Percentiles rank a stretch among this genome's conserved stretches.
These are phyloP conservation scores for Orthosia gracilis DNA, from an alignment of 2,888 invertebrate genomes.

Conservation along the genomic window DNA sequence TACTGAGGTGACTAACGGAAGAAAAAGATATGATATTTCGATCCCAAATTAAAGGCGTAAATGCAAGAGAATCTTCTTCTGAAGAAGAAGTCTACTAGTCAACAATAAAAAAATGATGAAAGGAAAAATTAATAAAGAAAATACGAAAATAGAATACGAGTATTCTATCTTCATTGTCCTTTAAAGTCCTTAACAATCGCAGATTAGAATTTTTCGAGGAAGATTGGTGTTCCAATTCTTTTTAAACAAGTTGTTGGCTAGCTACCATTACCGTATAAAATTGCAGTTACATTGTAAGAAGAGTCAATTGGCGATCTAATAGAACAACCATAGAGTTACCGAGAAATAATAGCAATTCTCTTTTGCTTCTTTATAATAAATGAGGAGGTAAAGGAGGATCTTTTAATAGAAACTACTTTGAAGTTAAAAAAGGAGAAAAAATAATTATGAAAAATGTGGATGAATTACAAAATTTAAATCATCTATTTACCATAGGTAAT, in stretches of 20 bases:
- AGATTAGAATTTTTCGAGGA: not conserved
- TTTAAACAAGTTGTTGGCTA: not conserved
- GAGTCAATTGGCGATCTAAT: slow-evolving; percentile 29
- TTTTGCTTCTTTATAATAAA: not conserved
- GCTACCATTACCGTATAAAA: slow-evolving; percentile 40
- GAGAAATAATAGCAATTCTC: slow-evolving; percentile 16
- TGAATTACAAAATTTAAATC: no score
- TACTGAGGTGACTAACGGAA: no score
- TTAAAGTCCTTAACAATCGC: not conserved
- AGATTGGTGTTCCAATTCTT: not conserved
- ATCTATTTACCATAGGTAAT: not conserved
- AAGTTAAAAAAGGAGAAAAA: no score
- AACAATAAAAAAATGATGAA: no score
- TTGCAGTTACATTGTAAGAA: slow-evolving; percentile 33
- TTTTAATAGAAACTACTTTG: not conserved
- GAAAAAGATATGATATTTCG: no score
- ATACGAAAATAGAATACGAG: no score
- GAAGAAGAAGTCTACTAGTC: no score
- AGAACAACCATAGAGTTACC: not conserved
- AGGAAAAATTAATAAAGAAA: no score
- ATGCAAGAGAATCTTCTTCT: no score
- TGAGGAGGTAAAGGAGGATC: not conserved
- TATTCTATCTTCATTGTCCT: not conserved
- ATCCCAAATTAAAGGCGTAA: no score
- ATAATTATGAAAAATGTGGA: not conserved